Percentiles rank a stretch among this genome's conserved stretches.
Evolutionary conservation across 2,113 vertebrate species (phyloP).

Genomic region (Saccopteryx bilineata): DNA sequence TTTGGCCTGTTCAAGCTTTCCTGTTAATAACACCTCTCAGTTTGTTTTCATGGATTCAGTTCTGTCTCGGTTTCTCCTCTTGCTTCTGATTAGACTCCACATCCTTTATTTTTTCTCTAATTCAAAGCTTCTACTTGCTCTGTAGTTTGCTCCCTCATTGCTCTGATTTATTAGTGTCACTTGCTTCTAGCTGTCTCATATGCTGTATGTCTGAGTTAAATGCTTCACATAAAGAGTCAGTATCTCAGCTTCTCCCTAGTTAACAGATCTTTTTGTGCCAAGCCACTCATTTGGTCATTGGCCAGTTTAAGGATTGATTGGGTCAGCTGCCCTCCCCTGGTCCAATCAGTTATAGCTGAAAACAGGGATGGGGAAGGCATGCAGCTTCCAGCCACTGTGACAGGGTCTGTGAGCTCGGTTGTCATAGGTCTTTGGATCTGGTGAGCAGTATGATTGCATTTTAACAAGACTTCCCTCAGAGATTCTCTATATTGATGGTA

Average conservation of each 20-base stretch:
- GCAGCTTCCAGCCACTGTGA: no score
- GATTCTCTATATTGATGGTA: background rate
- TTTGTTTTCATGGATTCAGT: background rate
- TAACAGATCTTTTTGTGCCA: background rate
- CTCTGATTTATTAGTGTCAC: background rate
- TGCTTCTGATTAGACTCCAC: background rate
- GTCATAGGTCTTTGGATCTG: background rate
- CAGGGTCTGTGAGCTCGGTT: background rate
- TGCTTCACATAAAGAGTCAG: background rate
- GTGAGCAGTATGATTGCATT: background rate
- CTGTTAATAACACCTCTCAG: background rate
- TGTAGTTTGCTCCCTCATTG: background rate
- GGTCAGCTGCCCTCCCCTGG: background rate
- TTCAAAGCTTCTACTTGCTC: background rate
- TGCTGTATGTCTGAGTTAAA: background rate
- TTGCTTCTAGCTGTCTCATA: background rate
- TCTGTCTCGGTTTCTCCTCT: background rate
- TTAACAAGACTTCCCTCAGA: background rate
- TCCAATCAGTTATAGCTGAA: background rate
- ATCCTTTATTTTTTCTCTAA: background rate
- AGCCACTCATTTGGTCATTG: background rate
- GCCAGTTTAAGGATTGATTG: background rate
- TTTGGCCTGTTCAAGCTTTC: no score
- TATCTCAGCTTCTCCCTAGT: background rate
- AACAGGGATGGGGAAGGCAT: no score